These are phyloP conservation scores for Acipenser transmontanus DNA, from an alignment of 2,797 vertebrate species.

Conservation along the genomic window DNA sequence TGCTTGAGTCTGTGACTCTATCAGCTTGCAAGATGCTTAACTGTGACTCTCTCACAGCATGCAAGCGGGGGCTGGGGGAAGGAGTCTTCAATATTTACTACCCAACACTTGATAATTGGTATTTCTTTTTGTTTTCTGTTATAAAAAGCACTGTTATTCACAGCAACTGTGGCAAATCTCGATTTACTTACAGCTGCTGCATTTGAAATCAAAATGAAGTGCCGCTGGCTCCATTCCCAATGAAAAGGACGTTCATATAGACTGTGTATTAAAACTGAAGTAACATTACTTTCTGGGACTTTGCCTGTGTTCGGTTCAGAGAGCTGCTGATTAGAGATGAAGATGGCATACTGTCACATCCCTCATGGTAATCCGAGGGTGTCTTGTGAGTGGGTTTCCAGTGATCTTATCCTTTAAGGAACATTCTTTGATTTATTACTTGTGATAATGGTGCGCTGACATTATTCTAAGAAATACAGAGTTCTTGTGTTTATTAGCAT, in stretches of 20 bases:
- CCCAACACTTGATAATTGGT: constrained; percentile 5
- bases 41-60: constrained; percentile 9
- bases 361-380: constrained; percentile 8
- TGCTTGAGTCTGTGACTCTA: not conserved
- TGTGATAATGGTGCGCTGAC: no score
- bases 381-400: not conserved
- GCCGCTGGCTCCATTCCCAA: constrained; percentile 22
- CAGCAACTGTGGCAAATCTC: constrained; percentile 16
- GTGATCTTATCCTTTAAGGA: not conserved
- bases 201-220: constrained; percentile 11
- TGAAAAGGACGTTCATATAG: constrained; percentile 46
- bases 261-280: constrained; percentile 49
- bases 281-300: constrained; percentile 43
- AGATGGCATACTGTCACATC: constrained; percentile 49
- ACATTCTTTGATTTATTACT: not conserved
- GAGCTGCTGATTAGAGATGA: constrained; percentile 23
- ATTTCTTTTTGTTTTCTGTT: not conserved
- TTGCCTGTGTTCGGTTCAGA: constrained; percentile 39
- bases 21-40: constrained; percentile 3
- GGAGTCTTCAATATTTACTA: constrained; percentile 16
- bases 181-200: constrained; percentile 8
- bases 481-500: no score
- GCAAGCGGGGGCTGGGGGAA: not conserved
- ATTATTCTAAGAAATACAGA: no score
- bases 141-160: constrained; percentile 4